These are phyloP conservation scores for Mythimna impura DNA, from an alignment of 2,888 invertebrate species.

Conservation along the genomic window DNA sequence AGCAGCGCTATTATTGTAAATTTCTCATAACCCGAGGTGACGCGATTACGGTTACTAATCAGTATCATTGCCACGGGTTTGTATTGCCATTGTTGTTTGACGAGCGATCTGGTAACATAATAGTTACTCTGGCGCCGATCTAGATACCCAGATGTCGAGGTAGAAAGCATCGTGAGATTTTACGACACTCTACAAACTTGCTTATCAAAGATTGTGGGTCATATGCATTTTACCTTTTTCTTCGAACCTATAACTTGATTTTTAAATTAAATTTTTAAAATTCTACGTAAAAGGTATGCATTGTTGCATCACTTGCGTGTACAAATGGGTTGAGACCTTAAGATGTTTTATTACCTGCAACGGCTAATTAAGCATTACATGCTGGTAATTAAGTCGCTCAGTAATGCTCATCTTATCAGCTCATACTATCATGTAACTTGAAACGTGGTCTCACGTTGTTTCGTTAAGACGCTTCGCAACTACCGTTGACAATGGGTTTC, in stretches of 20 bases:
- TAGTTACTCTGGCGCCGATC: constrained; percentile 77
- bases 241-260: constrained; percentile 1
- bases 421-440: constrained; percentile 31
- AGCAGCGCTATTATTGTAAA: constrained; percentile 50
- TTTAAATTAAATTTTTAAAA: background rate
- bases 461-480: constrained; percentile 64
- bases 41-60: constrained; percentile 71
- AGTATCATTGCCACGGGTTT: constrained; percentile 76
- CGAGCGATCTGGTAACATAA: constrained; percentile 73
- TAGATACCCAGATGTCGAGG: constrained; percentile 82
- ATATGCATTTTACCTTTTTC: constrained; percentile 22
- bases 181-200: constrained; percentile 58
- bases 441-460: constrained; percentile 72
- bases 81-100: constrained; percentile 74
- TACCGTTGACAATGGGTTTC: constrained; percentile 73
- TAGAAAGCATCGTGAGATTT: constrained; percentile 74
- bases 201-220: constrained; percentile 41
- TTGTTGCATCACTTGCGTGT: constrained; percentile 25
- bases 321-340: constrained; percentile 38
- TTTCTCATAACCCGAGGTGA: constrained; percentile 58
- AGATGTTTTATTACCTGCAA: constrained; percentile 28
- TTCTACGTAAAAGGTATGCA: constrained; percentile 13
- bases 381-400: constrained; percentile 49
- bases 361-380: constrained; percentile 36
- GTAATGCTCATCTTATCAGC: constrained; percentile 55